A percentile compares a stretch with the other conserved stretches of the same genome.
phyloP scores from a whole-genome alignment of 1,140 invertebrate genomes.

The Adoxophyes honmai region DNA sequence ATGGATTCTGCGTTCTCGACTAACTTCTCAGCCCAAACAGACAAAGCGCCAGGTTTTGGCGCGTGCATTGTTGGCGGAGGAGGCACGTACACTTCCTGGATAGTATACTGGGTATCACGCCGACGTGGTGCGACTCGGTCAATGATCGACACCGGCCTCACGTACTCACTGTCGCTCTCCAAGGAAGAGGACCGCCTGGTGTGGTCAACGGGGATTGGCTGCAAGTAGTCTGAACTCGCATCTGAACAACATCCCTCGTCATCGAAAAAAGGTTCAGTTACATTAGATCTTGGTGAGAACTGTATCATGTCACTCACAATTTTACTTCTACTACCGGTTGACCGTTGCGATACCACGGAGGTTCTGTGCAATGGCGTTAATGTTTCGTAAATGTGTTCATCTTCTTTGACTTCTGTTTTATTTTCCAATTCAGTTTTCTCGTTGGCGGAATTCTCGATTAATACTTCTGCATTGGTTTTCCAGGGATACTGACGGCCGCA shows the following conservation, averaged over 20 bases:
- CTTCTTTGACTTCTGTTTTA: constrained; percentile 23
- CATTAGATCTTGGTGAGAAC: constrained; percentile 52
- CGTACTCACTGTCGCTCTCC: constrained; percentile 56
- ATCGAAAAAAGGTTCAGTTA: constrained; percentile 35
- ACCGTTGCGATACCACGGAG: constrained; percentile 29
- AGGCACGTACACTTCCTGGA: constrained; percentile 53
- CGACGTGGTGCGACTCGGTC: constrained; percentile 62
- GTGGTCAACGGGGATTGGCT: constrained; percentile 25
- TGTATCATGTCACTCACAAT: constrained; percentile 59
- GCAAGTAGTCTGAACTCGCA: constrained; percentile 44
- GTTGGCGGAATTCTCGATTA: constrained; percentile 14
- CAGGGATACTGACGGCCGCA: constrained; percentile 85
- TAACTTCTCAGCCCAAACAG: constrained; percentile 63
- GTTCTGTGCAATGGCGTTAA: constrained; percentile 33
- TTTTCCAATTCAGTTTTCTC: constrained; percentile 18
- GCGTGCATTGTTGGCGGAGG: constrained; percentile 52
- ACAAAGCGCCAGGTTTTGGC: constrained; percentile 53
- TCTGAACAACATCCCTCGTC: constrained; percentile 45
- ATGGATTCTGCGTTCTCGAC: constrained; percentile 64
- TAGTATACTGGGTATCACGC: constrained; percentile 43
- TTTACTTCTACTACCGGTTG: constrained; percentile 28
- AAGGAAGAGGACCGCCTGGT: constrained; percentile 15
- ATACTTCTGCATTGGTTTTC: constrained; percentile 61
- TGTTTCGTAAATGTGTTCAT: constrained; percentile 45
- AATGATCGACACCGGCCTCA: constrained; percentile 56